phyloP scores from a whole-genome alignment of 2,113 vertebrate genomes.

The Lasiurus borealis region DNA sequence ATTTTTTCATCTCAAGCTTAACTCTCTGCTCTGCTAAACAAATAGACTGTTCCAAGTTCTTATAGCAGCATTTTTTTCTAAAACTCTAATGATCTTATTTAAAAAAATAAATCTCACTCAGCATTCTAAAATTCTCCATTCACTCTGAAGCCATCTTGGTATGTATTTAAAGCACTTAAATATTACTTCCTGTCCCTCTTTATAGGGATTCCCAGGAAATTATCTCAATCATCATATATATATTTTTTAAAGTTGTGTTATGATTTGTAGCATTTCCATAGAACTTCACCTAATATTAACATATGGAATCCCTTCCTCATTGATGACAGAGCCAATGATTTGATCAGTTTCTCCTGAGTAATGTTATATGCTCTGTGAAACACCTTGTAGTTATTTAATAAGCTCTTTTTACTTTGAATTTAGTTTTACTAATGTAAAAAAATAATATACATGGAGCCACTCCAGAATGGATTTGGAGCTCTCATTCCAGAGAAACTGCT shows the following conservation, averaged over 20 bases:
- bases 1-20: conserved; percentile 55
- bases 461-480: not conserved
- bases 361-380: not conserved
- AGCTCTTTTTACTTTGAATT: not conserved
- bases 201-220: not conserved
- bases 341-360: not conserved
- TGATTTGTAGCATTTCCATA: not conserved
- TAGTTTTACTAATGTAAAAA: not conserved
- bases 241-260: not conserved
- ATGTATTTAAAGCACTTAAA: not conserved
- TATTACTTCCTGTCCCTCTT: not conserved
- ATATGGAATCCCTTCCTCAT: not conserved
- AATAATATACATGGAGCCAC: not conserved
- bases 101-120: not conserved
- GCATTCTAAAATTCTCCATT: not conserved
- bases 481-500: not conserved
- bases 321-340: not conserved
- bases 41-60: conserved; percentile 40
- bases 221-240: not conserved
- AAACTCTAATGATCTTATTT: not conserved
- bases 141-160: not conserved
- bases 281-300: not conserved
- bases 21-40: conserved; percentile 55
- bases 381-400: not conserved
- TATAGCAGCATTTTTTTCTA: not conserved